phyloP scores from a whole-genome alignment of 2,888 invertebrate species.

The Apotomis betuletana region DNA sequence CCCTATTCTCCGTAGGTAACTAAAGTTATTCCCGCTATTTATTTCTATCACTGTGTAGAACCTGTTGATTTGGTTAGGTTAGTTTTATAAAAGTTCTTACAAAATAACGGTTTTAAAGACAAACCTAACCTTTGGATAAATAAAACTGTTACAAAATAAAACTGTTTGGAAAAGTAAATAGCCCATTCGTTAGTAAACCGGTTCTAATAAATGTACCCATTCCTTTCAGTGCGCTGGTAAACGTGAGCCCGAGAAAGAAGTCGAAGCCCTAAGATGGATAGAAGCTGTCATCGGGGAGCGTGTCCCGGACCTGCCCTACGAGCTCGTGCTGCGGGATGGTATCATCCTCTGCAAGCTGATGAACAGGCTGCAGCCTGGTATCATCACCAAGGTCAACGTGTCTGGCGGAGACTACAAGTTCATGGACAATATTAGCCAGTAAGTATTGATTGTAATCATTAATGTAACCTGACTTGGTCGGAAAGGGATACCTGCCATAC shows the following conservation, averaged over 20 bases:
- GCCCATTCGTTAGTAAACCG: too few relatives aligned
- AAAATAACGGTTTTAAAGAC: too few relatives aligned
- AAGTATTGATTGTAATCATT: constrained; percentile 63
- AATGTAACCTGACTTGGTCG: too few relatives aligned
- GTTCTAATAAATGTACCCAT: too few relatives aligned
- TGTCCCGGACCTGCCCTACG: constrained; percentile 89
- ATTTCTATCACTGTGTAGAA: too few relatives aligned
- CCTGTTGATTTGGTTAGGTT: too few relatives aligned
- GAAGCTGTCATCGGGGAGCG: constrained; percentile 91
- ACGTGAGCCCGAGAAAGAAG: constrained; percentile 90
- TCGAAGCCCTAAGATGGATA: constrained; percentile 93
- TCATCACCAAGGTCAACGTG: constrained; percentile 92
- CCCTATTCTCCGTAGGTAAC: too few relatives aligned
- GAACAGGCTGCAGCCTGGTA: constrained; percentile 93
- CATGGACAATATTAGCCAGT: constrained; percentile 98
- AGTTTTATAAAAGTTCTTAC: too few relatives aligned
- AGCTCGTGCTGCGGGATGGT: constrained; percentile 92
- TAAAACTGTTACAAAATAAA: too few relatives aligned
- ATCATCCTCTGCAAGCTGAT: constrained; percentile 94
- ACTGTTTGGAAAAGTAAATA: too few relatives aligned
- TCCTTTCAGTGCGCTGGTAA: constrained; percentile 90
- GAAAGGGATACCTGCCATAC: constrained; percentile 65
- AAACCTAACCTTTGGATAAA: too few relatives aligned
- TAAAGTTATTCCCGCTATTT: too few relatives aligned
- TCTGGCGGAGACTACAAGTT: constrained; percentile 96